Conservation (phyloP, 2,797 vertebrate genomes). For the Hylomyscus alleni region DNA sequence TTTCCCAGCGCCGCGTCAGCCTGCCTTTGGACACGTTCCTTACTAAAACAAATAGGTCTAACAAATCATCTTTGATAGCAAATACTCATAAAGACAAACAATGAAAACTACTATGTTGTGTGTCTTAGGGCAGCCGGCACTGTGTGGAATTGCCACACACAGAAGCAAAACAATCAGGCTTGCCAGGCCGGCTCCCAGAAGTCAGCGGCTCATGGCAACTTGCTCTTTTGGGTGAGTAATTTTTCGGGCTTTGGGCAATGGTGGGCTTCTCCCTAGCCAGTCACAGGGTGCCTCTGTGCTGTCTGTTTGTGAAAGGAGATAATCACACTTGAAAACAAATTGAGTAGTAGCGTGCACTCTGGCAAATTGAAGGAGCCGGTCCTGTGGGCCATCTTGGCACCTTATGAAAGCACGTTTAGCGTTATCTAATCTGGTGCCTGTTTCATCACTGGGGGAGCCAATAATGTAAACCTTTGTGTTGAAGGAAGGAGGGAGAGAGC, state of each 20-base stretch:
- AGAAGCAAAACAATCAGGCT: slow-evolving; percentile 33
- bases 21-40: slow-evolving; percentile 75
- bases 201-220: slow-evolving; percentile 14
- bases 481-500: neutral
- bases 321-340: slow-evolving; percentile 42
- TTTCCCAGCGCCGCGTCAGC: slow-evolving; percentile 70
- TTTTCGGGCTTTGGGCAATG: neutral
- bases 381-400: slow-evolving; percentile 37
- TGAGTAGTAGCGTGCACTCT: neutral
- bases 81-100: slow-evolving; percentile 75
- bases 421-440: slow-evolving; percentile 72
- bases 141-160: slow-evolving; percentile 32
- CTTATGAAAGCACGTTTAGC: slow-evolving; percentile 64
- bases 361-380: neutral
- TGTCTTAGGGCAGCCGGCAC: slow-evolving; percentile 56
- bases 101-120: slow-evolving; percentile 52
- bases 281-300: neutral
- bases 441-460: slow-evolving; percentile 38
- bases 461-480: slow-evolving; percentile 64
- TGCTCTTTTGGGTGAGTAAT: neutral
- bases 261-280: neutral
- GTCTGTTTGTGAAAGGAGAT: neutral
- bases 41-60: slow-evolving; percentile 80
- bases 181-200: slow-evolving; percentile 17
- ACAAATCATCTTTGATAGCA: slow-evolving; percentile 77